A percentile compares a stretch with the other conserved stretches of the same genome.
Conservation (phyloP, 2,113 vertebrate genomes). For the Phyllostomus hastatus region DNA sequence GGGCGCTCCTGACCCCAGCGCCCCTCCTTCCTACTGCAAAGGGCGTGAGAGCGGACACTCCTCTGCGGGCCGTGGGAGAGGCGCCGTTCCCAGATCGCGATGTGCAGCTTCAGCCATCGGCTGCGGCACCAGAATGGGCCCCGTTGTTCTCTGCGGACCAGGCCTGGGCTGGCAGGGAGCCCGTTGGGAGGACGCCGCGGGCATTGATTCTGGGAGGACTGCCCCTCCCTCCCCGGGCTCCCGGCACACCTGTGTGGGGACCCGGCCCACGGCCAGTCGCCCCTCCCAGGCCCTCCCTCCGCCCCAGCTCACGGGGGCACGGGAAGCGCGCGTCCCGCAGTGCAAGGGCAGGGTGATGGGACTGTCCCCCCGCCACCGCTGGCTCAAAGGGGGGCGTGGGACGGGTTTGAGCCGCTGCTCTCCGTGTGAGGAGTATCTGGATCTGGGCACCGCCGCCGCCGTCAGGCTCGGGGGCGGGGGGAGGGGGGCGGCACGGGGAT, state of each 20-base stretch:
- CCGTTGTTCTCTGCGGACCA: not conserved
- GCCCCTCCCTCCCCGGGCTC: not conserved
- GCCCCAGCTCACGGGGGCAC: not conserved
- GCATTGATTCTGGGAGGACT: not conserved
- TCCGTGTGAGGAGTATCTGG: not conserved
- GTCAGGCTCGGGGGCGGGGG: not conserved
- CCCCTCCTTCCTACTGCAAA: not conserved
- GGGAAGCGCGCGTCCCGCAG: not conserved
- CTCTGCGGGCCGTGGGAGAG: not conserved
- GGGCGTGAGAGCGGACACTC: not conserved
- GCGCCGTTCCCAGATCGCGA: not conserved
- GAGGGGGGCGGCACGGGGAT: no score
- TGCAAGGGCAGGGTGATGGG: not conserved
- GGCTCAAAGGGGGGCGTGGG: not conserved
- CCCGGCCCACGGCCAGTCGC: not conserved
- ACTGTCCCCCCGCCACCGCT: not conserved
- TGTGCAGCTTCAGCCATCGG: not conserved
- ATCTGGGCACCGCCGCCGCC: not conserved
- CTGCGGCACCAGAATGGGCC: not conserved
- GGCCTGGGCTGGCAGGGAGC: not conserved
- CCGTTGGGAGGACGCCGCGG: not conserved
- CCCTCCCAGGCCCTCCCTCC: not conserved
- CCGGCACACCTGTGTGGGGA: not conserved
- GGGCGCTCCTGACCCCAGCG: not conserved
- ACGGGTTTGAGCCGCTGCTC: not conserved